Evolutionary conservation across 2,113 vertebrate species (phyloP).

Genomic region (Notothenia rossii): DNA sequence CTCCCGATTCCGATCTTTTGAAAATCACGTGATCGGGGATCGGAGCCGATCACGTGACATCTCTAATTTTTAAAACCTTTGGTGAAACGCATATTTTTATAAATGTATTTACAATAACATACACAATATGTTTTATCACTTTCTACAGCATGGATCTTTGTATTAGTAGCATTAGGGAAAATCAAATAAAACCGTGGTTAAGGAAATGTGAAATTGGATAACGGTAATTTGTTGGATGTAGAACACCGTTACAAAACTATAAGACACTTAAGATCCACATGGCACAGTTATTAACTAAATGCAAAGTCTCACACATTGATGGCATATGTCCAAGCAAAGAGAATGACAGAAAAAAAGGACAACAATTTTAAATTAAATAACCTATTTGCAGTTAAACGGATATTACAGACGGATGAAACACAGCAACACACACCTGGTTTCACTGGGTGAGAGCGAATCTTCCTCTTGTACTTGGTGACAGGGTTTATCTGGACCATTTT

Average conservation of each 20-base stretch:
- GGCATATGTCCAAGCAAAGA: not conserved
- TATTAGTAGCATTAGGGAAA: not conserved
- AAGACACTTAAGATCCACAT: not conserved
- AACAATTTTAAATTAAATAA: not conserved
- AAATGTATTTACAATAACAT: too few species aligned
- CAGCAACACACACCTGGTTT: slow-evolving; percentile 63
- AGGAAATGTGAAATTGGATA: not conserved
- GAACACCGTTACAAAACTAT: not conserved
- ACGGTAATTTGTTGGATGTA: not conserved
- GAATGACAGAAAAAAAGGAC: not conserved
- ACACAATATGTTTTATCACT: too few species aligned
- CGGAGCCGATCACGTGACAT: too few species aligned
- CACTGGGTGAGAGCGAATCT: slow-evolving; percentile 75
- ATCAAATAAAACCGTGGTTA: not conserved
- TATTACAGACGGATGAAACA: too few species aligned
- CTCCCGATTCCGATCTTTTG: too few species aligned
- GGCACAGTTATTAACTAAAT: not conserved
- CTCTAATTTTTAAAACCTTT: not conserved
- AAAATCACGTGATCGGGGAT: too few species aligned
- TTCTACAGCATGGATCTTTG: too few species aligned
- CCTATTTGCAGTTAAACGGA: not conserved
- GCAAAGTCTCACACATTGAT: not conserved
- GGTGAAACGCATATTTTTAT: not conserved
- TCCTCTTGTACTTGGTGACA: slow-evolving; percentile 80
- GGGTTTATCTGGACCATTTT: slow-evolving; percentile 86